A percentile compares a stretch with the other conserved stretches of the same genome.
Evolutionary conservation across 1,140 invertebrate genomes (phyloP).

Genomic region (Zaprionus ghesquierei): DNA sequence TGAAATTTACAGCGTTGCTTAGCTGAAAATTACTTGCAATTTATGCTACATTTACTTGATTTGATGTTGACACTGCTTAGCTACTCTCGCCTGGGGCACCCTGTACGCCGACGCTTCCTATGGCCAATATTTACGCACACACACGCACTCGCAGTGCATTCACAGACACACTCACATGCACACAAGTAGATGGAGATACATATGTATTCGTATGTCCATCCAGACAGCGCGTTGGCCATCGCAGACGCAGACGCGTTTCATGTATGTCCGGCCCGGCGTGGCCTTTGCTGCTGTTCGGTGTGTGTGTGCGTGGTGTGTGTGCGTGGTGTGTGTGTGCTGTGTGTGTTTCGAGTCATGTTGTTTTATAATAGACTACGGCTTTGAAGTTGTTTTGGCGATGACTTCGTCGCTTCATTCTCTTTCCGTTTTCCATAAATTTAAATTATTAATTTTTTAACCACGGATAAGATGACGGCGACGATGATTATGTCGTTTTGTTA

Average conservation of each 20-base stretch:
- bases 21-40: too few relatives aligned
- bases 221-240: slow-evolving; percentile 35
- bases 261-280: slow-evolving; percentile 27
- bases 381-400: slow-evolving; percentile 74
- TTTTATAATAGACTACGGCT: slow-evolving; percentile 75
- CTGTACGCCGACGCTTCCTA: slow-evolving; percentile 27
- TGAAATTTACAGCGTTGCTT: too few relatives aligned
- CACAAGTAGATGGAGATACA: slow-evolving; percentile 8
- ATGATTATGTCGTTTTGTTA: slow-evolving; percentile 80
- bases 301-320: slow-evolving; percentile 10
- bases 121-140: slow-evolving; percentile 23
- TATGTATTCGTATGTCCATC: neutral
- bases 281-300: slow-evolving; percentile 24
- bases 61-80: neutral
- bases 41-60: neutral
- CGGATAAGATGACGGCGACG: slow-evolving; percentile 76
- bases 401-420: slow-evolving; percentile 77
- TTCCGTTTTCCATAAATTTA: slow-evolving; percentile 78
- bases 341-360: slow-evolving; percentile 62
- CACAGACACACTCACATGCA: slow-evolving; percentile 27
- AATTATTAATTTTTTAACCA: slow-evolving; percentile 80
- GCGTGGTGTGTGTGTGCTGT: slow-evolving; percentile 20
- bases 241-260: slow-evolving; percentile 31
- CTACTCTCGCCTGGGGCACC: neutral
- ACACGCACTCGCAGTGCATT: slow-evolving; percentile 33